Base-by-base conservation (phyloP, 1,140 invertebrate genomes). In the Macrotrachela quadricornifera region DNA sequence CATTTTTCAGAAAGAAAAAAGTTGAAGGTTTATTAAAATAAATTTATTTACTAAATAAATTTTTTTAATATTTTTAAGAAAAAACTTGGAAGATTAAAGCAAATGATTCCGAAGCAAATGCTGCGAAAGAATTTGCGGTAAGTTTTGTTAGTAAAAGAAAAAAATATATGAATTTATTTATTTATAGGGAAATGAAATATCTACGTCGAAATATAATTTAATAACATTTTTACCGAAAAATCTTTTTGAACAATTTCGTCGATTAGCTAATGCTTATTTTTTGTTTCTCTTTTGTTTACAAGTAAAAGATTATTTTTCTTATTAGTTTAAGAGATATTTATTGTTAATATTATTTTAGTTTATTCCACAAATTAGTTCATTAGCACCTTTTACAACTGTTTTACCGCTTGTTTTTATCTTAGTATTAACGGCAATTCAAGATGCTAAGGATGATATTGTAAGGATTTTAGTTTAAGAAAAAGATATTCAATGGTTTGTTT, bases 251-350 rank as follows among this genome's bases (percentile, higher is more conserved):
- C 91, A 97, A 71, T 95, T 95, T 72, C 86, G 90, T 70, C 78
- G 87, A 54, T 85, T 92, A 63, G 91, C 91, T 41, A 97, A 97
- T 75, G 74, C 95, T 56, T 96, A 96, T 72, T 97, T 97, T 72
- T 81, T 96, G 62, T 85, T 90, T 64, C 92, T 96, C 60, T 85
- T 94, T 51, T 72, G 94, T 56, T 74, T 91, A 50, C 81, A 97
- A 30, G 21, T 30, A 30, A 30, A 30, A 30, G 21, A 30, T 8
- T 4, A 30, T 2, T 4, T 30, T 30, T n/a, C n/a, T 30, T 30
- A 30, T 30, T 4, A 4, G 21, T 30, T 30, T 4, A 2, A 30
- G 21, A 30, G 2, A 2, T 30, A 30, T 30, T 30, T 4, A 2
- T 30, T 30, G 3, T 4, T 4, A 30, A 30, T 30, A n/a, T 30